Evolutionary conservation across 92 coral and sea anemone species (phyloP).

Genomic region (Paragorgia papillata): DNA sequence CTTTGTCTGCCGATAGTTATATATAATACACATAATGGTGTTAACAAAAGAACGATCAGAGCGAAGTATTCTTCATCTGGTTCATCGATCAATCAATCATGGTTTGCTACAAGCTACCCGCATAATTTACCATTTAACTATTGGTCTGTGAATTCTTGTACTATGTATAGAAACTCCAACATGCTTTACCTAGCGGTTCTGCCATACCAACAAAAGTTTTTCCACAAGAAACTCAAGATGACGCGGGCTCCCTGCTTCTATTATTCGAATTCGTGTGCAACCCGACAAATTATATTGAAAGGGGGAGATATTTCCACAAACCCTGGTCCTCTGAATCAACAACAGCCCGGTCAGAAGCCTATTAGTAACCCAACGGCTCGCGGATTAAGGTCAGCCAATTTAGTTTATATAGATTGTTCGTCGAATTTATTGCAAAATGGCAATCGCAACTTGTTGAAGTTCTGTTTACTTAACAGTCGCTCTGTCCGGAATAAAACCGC

Average conservation of each 20-base stretch:
- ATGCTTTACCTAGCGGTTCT: too few species aligned
- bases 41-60: too few species aligned
- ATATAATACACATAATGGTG: neutral
- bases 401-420: too few species aligned
- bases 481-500: constrained; percentile 42
- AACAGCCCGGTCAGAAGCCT: constrained; percentile 21
- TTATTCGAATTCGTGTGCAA: constrained; percentile 5
- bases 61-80: too few species aligned
- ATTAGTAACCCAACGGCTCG: neutral
- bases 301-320: constrained; percentile 27
- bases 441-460: too few species aligned
- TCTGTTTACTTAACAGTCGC: constrained; percentile 35
- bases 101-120: too few species aligned
- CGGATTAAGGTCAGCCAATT: too few species aligned
- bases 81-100: too few species aligned
- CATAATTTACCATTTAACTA: too few species aligned
- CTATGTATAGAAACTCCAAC: too few species aligned
- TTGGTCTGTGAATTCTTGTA: too few species aligned
- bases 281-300: constrained; percentile 15
- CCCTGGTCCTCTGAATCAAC: constrained; percentile 21
- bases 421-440: too few species aligned
- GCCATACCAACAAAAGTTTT: neutral
- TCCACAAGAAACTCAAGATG: constrained; percentile 17
- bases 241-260: constrained; percentile 10
- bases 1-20: constrained; percentile 22